Percentiles rank a stretch among this genome's conserved stretches.
These are phyloP conservation scores for Hystrix cristata DNA, from an alignment of 2,113 vertebrate genomes.

Conservation along the genomic window DNA sequence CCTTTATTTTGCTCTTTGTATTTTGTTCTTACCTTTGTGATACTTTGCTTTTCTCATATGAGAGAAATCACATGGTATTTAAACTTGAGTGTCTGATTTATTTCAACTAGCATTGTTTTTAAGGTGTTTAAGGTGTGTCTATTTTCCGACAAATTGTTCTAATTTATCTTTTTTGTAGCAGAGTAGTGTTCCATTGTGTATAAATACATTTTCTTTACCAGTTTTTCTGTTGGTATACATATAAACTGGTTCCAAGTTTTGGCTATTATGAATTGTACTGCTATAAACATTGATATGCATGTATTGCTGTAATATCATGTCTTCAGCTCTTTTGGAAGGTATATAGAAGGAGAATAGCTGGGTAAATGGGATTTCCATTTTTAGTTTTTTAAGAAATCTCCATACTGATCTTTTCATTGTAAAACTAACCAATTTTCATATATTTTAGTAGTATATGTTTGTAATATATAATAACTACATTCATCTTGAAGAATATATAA, in stretches of 20 bases:
- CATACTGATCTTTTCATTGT: background rate
- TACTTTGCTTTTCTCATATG: background rate
- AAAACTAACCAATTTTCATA: background rate
- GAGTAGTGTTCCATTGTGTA: background rate
- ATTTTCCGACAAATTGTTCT: background rate
- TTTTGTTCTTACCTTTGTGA: background rate
- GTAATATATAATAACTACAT: background rate
- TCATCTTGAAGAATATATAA: background rate
- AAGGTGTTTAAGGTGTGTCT: background rate
- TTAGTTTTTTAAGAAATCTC: background rate
- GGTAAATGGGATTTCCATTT: background rate
- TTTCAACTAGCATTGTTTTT: background rate
- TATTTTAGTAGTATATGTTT: background rate
- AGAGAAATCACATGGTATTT: background rate
- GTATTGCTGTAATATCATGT: background rate
- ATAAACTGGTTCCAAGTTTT: background rate
- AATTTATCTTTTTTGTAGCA: background rate
- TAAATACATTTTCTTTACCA: background rate
- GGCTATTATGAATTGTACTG: background rate
- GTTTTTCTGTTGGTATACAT: background rate
- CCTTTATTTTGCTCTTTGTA: background rate
- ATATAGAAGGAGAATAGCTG: background rate
- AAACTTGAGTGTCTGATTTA: background rate
- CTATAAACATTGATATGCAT: background rate
- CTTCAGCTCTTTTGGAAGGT: background rate